Conservation (phyloP, 1,140 invertebrate species). For the Cyphomyrmex costatus region DNA sequence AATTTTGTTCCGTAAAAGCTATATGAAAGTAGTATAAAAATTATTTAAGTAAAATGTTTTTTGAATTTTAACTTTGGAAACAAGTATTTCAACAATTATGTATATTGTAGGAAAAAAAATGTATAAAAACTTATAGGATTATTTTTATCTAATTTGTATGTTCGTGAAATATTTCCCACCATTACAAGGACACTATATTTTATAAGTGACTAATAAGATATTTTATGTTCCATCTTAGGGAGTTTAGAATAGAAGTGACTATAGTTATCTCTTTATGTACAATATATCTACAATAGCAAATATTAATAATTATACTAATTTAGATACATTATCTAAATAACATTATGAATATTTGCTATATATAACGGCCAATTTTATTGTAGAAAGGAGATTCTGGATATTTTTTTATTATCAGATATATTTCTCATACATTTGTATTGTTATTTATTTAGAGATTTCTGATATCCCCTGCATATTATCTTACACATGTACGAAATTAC, state of each 20-base stretch:
- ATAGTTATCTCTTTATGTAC: slow-evolving; percentile 33
- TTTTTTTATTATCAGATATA: slow-evolving; percentile 22
- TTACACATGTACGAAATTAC: slow-evolving; percentile 14
- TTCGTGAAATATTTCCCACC: no score
- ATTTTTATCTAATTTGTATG: no score
- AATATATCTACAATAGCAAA: slow-evolving; percentile 8
- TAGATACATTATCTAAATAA: neutral
- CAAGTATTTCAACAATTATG: no score
- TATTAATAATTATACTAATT: slow-evolving; percentile 40
- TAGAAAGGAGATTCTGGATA: neutral
- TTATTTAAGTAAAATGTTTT: no score
- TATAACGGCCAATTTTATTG: slow-evolving; percentile 12
- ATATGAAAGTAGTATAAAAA: no score
- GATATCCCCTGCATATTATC: slow-evolving; percentile 23
- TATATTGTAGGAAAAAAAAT: no score
- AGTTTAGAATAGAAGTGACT: neutral
- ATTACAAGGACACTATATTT: neutral
- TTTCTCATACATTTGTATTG: slow-evolving; percentile 3
- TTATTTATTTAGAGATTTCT: slow-evolving; percentile 8
- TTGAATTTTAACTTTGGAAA: no score
- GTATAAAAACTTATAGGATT: no score
- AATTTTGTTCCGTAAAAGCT: no score
- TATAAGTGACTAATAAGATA: slow-evolving; percentile 5
- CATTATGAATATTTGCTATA: slow-evolving; percentile 33
- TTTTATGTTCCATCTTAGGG: slow-evolving; percentile 33